These are phyloP conservation scores for Sylvilagus bachmani DNA, from an alignment of 2,113 vertebrate species.

Conservation along the genomic window DNA sequence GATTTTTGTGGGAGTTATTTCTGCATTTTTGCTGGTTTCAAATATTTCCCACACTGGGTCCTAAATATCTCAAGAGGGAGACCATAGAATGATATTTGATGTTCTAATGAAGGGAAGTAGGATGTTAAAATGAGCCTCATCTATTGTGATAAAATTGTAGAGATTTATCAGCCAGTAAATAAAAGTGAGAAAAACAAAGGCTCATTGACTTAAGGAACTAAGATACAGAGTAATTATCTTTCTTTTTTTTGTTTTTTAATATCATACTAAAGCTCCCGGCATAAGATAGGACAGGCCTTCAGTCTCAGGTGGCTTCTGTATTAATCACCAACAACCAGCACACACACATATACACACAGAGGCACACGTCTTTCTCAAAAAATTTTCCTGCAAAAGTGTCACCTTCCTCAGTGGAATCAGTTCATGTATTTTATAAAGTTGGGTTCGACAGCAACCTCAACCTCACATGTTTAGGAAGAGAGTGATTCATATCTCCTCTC, in stretches of 20 bases:
- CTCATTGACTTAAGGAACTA: neutral
- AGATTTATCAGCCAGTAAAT: conserved; percentile 34
- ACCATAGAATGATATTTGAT: conserved; percentile 1
- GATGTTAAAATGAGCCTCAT: conserved; percentile 20
- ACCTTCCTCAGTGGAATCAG: neutral
- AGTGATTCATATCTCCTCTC: neutral
- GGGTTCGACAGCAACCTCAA: neutral
- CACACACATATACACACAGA: neutral
- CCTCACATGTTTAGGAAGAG: conserved; percentile 19
- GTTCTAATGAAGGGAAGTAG: neutral
- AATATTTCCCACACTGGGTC: conserved; percentile 5
- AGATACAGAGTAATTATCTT: neutral
- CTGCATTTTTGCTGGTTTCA: conserved; percentile 23
- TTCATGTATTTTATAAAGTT: neutral
- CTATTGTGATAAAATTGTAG: conserved; percentile 50
- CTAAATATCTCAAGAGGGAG: neutral
- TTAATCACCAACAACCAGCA: neutral
- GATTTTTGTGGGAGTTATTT: conserved; percentile 27
- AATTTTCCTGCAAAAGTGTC: conserved; percentile 23
- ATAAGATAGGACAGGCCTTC: neutral
- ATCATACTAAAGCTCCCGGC: neutral
- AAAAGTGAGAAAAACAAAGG: conserved; percentile 3
- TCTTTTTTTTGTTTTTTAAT: neutral
- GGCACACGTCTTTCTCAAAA: neutral
- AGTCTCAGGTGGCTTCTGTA: neutral